Evolutionary conservation across 2,888 invertebrate species (phyloP), one percentile per base, ranked within the genome.

Genomic region (Oscheius onirici): DNA sequence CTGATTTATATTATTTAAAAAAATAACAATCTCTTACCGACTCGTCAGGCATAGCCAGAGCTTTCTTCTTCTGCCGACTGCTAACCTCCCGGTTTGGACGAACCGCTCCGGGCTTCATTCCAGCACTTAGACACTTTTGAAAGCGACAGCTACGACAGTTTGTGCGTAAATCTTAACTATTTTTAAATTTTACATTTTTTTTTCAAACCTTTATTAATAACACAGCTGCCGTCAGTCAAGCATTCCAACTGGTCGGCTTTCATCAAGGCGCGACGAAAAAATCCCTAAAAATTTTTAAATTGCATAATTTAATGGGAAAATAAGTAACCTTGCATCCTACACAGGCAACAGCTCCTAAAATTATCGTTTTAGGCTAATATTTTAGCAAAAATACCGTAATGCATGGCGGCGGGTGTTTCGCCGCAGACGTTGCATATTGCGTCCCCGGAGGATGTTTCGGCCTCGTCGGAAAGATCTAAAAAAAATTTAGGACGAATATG

Each of bases 101-200:
- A 11, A 85, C 85, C n/a, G 82, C 84, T 80, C 80, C 78, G 10
- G 86, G 86, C 43, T 83, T 80, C 86, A 86, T 86, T 22, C 86
- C 86, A 15, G 77, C 82, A 1, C 75, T 72, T 0, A 86, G 77
- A 58, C 86, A 86, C 68, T 83, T 82, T 49, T 81, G 76, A 63
- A 86, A 77, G 22, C 86, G 79, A 76, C 86, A 86, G 54, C 81
- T 75, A 58, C 86, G 69, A 51, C 86, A 86, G 17, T 82, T 76
- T 61, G 77, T 85, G 43, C 83, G 71, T 28, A 77, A 77, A 71
- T 81, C 84, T 84, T 58, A 72, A 80, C 71, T 13, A 52, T 22
- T 15, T 46, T n/a, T 15, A 26, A 17, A 17, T 34, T 41, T 24
- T 24, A 34, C 11, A n/a, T 34, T 65, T 65, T 52, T 58, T 34